Conservation (phyloP, 2,797 vertebrate species). For the Xyrichtys novacula region DNA sequence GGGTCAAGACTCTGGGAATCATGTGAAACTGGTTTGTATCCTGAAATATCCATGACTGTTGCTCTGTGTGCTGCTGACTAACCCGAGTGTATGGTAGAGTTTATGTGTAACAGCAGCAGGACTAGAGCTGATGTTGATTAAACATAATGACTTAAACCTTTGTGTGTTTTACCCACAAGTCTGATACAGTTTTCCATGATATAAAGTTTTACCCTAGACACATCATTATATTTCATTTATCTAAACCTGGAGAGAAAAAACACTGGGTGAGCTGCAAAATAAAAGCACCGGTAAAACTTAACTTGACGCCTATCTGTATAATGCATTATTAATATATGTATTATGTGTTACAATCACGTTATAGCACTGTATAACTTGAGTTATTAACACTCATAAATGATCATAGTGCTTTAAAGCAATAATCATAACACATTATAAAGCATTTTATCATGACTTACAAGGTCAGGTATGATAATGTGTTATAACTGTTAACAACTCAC, state of each 20-base stretch:
- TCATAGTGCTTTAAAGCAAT: too few relatives aligned
- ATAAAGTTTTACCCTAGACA: neutral
- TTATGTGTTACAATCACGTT: too few relatives aligned
- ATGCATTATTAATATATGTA: too few relatives aligned
- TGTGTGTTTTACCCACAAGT: neutral
- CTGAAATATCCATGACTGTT: constrained; percentile 47
- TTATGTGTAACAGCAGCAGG: constrained; percentile 7
- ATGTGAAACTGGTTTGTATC: constrained; percentile 36
- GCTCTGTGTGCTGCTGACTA: constrained; percentile 16
- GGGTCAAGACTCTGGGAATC: constrained; percentile 32
- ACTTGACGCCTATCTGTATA: too few relatives aligned
- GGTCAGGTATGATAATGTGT: too few relatives aligned
- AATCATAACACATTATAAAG: too few relatives aligned
- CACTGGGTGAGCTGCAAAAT: neutral
- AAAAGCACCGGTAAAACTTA: too few relatives aligned
- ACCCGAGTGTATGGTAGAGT: constrained; percentile 14
- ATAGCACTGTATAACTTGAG: too few relatives aligned
- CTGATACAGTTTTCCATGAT: neutral
- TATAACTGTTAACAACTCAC: too few relatives aligned
- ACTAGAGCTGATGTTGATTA: neutral
- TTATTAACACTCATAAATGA: too few relatives aligned
- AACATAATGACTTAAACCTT: neutral
- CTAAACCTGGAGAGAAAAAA: neutral
- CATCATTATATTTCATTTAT: neutral
- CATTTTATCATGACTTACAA: too few relatives aligned